Evolutionary conservation across 1,140 invertebrate genomes (phyloP).

Genomic region (Akabosia matsudoensis): DNA sequence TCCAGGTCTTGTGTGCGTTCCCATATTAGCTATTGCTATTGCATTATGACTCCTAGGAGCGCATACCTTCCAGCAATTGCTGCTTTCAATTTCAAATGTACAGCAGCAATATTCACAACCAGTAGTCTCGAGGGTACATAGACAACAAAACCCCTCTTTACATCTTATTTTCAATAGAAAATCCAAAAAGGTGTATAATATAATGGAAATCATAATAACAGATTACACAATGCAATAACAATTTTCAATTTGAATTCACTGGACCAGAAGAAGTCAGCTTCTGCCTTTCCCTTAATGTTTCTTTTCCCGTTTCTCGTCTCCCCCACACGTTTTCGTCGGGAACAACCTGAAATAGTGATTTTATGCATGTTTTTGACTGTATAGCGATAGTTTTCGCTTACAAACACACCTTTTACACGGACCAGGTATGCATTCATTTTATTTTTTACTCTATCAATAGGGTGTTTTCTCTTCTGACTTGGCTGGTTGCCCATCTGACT

Average conservation of each 20-base stretch:
- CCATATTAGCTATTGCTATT: too few species aligned
- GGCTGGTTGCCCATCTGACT: background rate
- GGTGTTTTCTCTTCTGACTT: conserved; percentile 17
- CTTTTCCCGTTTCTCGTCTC: background rate
- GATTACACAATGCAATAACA: conserved; percentile 10
- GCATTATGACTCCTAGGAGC: too few species aligned
- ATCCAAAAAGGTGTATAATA: conserved; percentile 16
- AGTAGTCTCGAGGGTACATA: too few species aligned
- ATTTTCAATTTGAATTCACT: conserved; percentile 8
- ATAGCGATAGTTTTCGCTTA: background rate
- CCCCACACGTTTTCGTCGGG: background rate
- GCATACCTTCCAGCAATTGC: too few species aligned
- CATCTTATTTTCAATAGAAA: too few species aligned
- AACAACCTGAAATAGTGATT: background rate
- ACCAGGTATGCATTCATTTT: background rate
- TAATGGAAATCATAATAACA: background rate
- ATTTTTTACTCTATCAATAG: background rate
- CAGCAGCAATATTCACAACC: too few species aligned
- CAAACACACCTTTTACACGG: conserved; percentile 14
- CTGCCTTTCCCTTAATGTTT: background rate
- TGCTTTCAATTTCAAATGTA: too few species aligned
- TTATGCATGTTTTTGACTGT: conserved; percentile 25
- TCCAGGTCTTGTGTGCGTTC: too few species aligned
- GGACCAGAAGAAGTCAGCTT: conserved; percentile 6
- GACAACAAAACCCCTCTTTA: too few species aligned